These are phyloP conservation scores for Panagrolaimus sp. DNA, from an alignment of 1,140 invertebrate species.

Conservation along the genomic window DNA sequence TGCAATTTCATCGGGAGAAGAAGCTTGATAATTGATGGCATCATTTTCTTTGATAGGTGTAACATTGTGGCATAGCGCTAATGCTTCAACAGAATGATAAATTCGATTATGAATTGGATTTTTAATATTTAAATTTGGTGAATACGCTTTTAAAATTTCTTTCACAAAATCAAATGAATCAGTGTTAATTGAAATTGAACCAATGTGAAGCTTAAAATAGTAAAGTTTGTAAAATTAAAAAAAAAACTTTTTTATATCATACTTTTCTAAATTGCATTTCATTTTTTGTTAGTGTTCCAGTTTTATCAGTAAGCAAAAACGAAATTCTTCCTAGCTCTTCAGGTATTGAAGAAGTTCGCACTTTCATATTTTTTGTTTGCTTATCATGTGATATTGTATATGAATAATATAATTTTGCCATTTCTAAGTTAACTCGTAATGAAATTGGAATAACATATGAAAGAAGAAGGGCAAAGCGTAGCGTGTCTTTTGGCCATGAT, in stretches of 20 bases:
- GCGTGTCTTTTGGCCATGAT: conserved; percentile 86
- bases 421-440: conserved; percentile 93
- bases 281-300: conserved; percentile 95
- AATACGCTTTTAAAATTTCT: conserved; percentile 17
- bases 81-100: conserved; percentile 75
- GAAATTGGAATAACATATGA: conserved; percentile 98
- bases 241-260: conserved; percentile 28
- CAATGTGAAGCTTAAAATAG: conserved; percentile 51
- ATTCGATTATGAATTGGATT: conserved; percentile 54
- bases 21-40: conserved; percentile 71
- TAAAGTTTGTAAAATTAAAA: conserved; percentile 39
- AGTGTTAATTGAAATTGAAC: conserved; percentile 47
- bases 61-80: conserved; percentile 97
- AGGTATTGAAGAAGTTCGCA: conserved; percentile 91
- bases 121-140: not conserved
- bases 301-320: conserved; percentile 93
- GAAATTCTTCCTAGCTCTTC: conserved; percentile 92
- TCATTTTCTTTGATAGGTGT: conserved; percentile 82
- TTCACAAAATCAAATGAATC: conserved; percentile 49
- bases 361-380: conserved; percentile 84
- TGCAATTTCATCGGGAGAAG: conserved; percentile 92
- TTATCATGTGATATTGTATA: conserved; percentile 90
- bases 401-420: conserved; percentile 95
- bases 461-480: conserved; percentile 90
- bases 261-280: conserved; percentile 72